Conservation (phyloP, 1,140 invertebrate species). For the Zaprionus gabonicus region DNA sequence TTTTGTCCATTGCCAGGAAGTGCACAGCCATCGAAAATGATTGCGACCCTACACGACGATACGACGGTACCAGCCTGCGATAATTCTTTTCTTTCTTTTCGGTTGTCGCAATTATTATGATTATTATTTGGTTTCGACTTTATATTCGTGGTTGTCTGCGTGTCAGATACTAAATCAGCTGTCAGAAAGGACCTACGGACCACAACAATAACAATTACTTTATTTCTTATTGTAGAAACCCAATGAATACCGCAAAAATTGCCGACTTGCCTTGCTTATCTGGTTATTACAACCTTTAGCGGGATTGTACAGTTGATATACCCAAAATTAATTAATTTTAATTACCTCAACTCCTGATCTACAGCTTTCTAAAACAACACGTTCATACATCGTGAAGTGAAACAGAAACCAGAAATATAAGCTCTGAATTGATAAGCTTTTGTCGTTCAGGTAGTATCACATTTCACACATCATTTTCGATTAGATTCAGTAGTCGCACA, state of each 20-base stretch:
- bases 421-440: constrained; percentile 1
- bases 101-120: constrained; percentile 56
- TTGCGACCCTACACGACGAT: constrained; percentile 39
- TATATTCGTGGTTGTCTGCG: constrained; percentile 5
- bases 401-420: constrained; percentile 1
- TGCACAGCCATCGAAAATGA: constrained; percentile 50
- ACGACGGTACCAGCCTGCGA: neutral
- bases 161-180: neutral
- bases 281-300: neutral
- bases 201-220: constrained; percentile 19
- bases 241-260: neutral
- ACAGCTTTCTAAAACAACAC: neutral
- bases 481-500: constrained; percentile 9
- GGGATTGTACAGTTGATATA: neutral
- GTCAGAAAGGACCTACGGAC: neutral
- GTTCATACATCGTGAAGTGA: neutral
- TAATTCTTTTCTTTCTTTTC: constrained; percentile 27
- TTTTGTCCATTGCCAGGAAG: constrained; percentile 56
- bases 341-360: neutral
- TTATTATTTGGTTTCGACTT: constrained; percentile 28
- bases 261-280: neutral
- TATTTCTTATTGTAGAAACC: neutral
- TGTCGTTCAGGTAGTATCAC: neutral
- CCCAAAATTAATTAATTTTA: neutral
- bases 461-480: constrained; percentile 5